Percentiles rank a stretch among this genome's conserved stretches.
Evolutionary conservation across 2,113 vertebrate genomes (phyloP).

Genomic region (Aegypius monachus): DNA sequence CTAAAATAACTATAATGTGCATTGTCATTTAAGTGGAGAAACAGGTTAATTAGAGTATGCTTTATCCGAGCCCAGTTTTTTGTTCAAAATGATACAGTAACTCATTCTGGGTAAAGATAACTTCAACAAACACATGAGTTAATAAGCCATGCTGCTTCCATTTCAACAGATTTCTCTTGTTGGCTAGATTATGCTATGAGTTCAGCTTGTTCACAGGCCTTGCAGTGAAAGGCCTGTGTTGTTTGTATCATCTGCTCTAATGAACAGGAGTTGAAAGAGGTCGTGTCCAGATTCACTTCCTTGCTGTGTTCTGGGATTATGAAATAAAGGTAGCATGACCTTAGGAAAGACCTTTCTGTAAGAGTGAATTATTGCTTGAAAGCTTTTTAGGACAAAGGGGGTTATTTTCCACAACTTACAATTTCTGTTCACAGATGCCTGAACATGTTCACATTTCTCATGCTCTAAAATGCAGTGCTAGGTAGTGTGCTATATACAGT

Average conservation of each 20-base stretch:
- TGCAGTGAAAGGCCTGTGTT: background rate
- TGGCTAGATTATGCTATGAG: background rate
- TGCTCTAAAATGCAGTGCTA: background rate
- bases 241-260: constrained; percentile 19
- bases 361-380: constrained; percentile 24
- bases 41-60: background rate
- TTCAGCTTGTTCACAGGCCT: background rate
- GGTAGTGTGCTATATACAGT: background rate
- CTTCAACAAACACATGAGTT: background rate
- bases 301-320: constrained; percentile 16
- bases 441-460: background rate
- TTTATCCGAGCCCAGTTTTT: background rate
- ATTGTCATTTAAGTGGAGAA: background rate
- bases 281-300: background rate
- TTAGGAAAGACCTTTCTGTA: constrained; percentile 27
- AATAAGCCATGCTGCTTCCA: background rate
- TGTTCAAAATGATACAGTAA: background rate
- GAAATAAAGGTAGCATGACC: constrained; percentile 39
- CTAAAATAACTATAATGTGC: background rate
- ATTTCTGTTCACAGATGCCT: constrained; percentile 22
- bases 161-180: background rate
- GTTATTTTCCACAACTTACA: constrained; percentile 18
- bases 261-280: constrained; percentile 42
- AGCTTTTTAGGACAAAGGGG: constrained; percentile 4
- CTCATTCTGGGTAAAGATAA: background rate